Evolutionary conservation across 2,113 vertebrate genomes (phyloP).

Genomic region (Podarcis muralis): DNA sequence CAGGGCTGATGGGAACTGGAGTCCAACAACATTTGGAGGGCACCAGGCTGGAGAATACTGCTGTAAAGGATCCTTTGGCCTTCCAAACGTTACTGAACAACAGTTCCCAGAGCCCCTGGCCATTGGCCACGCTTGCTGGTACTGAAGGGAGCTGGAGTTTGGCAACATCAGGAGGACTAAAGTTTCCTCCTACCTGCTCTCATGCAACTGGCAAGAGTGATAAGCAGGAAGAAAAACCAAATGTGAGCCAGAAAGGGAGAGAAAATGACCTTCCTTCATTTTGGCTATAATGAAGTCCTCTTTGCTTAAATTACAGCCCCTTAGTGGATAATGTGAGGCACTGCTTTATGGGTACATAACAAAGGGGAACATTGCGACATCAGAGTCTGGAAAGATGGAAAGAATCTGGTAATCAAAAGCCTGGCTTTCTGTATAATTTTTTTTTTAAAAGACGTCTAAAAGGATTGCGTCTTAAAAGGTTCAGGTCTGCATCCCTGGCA

Average conservation of each 20-base stretch:
- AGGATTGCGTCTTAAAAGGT: no score
- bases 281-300: not conserved
- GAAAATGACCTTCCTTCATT: not conserved
- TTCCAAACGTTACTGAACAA: no score
- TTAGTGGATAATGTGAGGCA: not conserved
- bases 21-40: no score
- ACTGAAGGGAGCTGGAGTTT: no score
- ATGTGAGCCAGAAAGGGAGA: not conserved
- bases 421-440: not conserved
- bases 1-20: no score
- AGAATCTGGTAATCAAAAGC: not conserved
- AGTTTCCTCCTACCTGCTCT: no score
- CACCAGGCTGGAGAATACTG: no score
- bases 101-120: no score
- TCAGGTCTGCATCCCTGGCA: not conserved
- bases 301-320: not conserved
- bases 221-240: not conserved
- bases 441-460: not conserved
- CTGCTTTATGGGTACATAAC: not conserved
- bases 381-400: not conserved
- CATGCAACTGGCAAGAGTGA: not conserved
- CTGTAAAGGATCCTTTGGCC: no score
- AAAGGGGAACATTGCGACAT: no score
- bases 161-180: no score
- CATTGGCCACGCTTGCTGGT: no score